Conservation (phyloP, 2,888 invertebrate genomes). For the Nebria salina region DNA sequence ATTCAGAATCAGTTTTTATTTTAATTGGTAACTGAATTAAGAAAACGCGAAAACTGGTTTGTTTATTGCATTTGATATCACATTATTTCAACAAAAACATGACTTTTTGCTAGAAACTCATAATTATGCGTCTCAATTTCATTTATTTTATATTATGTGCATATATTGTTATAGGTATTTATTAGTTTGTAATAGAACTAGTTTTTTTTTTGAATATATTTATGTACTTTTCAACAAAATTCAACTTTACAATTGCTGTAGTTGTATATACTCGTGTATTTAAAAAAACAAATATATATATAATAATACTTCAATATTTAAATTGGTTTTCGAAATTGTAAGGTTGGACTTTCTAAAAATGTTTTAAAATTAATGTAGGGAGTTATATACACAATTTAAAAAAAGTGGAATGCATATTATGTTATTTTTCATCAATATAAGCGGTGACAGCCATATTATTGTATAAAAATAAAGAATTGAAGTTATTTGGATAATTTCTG, state of each 20-base stretch:
- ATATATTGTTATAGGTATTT: slow-evolving; percentile 41
- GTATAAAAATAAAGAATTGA: slow-evolving; percentile 11
- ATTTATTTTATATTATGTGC: slow-evolving; percentile 22
- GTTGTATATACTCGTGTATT: slow-evolving; percentile 35
- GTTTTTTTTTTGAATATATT: slow-evolving; percentile 25
- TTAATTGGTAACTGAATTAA: slow-evolving; percentile 14
- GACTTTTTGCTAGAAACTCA: not conserved
- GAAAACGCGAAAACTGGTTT: slow-evolving; percentile 14
- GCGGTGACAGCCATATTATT: slow-evolving; percentile 39
- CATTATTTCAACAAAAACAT: not conserved
- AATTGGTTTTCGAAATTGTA: slow-evolving; percentile 31
- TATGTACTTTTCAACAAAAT: slow-evolving; percentile 28
- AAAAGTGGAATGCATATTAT: not conserved
- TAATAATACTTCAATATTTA: not conserved
- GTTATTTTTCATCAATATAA: slow-evolving; percentile 6
- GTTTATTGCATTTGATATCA: slow-evolving; percentile 23
- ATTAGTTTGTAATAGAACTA: slow-evolving; percentile 38
- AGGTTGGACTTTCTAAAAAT: slow-evolving; percentile 27
- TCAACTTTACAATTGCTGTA: slow-evolving; percentile 40
- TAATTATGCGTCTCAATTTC: slow-evolving; percentile 5
- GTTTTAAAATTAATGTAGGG: not conserved
- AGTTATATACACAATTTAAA: not conserved
- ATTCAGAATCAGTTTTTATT: not conserved
- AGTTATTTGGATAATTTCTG: slow-evolving; percentile 34
- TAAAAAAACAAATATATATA: not conserved